These are phyloP conservation scores for Peromyscus polionotus DNA, from an alignment of 2,113 vertebrate species.

Conservation along the genomic window DNA sequence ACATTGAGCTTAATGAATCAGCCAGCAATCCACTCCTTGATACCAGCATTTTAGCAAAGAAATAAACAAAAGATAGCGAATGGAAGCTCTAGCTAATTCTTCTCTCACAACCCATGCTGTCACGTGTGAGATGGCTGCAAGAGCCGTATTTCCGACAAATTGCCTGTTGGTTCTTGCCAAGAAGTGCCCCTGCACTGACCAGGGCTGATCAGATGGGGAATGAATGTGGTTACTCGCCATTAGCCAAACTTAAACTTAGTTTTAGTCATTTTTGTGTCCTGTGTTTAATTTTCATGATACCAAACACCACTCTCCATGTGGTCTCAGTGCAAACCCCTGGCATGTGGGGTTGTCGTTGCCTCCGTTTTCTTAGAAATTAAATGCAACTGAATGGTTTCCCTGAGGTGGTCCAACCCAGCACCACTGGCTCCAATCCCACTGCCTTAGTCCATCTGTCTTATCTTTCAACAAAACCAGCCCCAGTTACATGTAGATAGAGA, in stretches of 20 bases:
- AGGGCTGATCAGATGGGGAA: neutral
- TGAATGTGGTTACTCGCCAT: neutral
- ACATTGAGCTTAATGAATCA: neutral
- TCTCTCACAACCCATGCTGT: neutral
- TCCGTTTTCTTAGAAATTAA: neutral
- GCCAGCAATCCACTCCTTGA: neutral
- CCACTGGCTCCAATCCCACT: neutral
- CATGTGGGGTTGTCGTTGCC: neutral
- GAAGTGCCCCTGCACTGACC: neutral
- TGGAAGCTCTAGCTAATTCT: neutral
- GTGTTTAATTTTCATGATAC: neutral
- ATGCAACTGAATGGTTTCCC: neutral
- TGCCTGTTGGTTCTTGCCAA: neutral
- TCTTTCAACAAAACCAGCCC: conserved; percentile 1
- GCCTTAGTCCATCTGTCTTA: neutral
- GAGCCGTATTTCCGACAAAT: neutral
- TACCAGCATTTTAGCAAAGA: conserved; percentile 1
- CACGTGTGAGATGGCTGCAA: neutral
- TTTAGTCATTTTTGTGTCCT: neutral
- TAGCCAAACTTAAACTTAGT: neutral
- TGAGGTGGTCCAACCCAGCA: neutral
- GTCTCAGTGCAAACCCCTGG: neutral
- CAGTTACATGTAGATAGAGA: neutral
- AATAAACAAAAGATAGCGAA: conserved; percentile 30
- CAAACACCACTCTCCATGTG: neutral